These are phyloP conservation scores for Mesitornis unicolor DNA, from an alignment of 2,113 vertebrate genomes.

Conservation along the genomic window DNA sequence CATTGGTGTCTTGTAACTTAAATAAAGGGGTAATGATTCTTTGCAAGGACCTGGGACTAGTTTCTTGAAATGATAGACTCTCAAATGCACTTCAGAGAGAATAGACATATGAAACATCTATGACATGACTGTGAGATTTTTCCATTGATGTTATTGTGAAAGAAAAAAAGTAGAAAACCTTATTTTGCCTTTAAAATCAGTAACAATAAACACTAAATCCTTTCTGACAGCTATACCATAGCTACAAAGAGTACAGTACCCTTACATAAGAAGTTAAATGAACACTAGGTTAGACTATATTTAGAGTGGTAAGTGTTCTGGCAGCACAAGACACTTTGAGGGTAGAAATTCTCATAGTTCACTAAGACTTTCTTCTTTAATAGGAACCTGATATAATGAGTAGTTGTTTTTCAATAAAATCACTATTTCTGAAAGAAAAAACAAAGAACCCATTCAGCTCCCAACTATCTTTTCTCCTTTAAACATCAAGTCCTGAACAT, in stretches of 20 bases:
- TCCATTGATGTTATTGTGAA: fast-evolving
- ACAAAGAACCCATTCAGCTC: fast-evolving
- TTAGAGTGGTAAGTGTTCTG: not conserved
- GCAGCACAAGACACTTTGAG: not conserved
- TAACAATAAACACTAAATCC: not conserved
- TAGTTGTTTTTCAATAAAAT: not conserved
- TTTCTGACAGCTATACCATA: not conserved
- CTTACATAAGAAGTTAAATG: not conserved
- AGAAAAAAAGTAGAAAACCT: not conserved
- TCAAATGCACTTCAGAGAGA: not conserved
- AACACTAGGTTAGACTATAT: not conserved
- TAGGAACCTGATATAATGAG: not conserved
- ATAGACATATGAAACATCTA: not conserved
- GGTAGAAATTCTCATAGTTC: not conserved
- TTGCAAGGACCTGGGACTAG: not conserved
- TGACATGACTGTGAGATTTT: not conserved
- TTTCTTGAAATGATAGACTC: not conserved
- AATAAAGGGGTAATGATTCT: not conserved
- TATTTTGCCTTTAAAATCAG: not conserved
- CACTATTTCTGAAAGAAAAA: not conserved
- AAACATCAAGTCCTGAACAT: not conserved
- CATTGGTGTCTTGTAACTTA: not conserved
- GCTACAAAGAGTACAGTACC: not conserved
- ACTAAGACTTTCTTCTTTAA: not conserved
- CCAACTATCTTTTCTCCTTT: not conserved